Conservation (phyloP, 1,140 invertebrate genomes). For the Tetramorium parvispinum region DNA sequence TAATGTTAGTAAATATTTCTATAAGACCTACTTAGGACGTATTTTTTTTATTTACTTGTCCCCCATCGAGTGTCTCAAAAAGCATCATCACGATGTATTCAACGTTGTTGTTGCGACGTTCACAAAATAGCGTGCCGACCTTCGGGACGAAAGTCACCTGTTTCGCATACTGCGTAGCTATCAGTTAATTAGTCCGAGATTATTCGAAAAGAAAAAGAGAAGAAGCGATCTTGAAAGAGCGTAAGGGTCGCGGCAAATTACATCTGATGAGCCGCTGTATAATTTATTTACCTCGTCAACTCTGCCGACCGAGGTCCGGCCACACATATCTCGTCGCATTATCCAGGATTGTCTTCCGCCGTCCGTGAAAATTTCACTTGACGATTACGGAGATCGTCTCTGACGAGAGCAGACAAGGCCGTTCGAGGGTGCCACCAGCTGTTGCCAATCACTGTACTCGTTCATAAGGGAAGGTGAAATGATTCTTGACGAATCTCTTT, state of each 20-base stretch:
- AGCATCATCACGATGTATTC: constrained; percentile 49
- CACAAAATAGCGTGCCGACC: constrained; percentile 2
- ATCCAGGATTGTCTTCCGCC: constrained; percentile 40
- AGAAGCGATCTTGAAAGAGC: constrained; percentile 64
- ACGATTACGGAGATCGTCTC: constrained; percentile 57
- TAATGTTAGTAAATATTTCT: neutral
- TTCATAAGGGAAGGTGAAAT: constrained; percentile 19
- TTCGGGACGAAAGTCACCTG: constrained; percentile 13
- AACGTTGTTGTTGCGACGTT: constrained; percentile 12
- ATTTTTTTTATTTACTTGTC: neutral
- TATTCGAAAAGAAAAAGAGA: neutral
- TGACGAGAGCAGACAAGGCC: constrained; percentile 59
- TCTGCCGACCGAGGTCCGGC: neutral
- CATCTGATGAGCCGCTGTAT: constrained; percentile 55
- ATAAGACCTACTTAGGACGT: neutral
- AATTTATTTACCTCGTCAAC: constrained; percentile 53
- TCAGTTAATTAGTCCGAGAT: constrained; percentile 39
- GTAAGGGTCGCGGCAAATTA: constrained; percentile 53
- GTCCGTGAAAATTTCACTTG: constrained; percentile 44
- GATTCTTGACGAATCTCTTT: constrained; percentile 40
- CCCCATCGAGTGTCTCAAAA: constrained; percentile 25
- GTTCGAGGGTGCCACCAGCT: constrained; percentile 43
- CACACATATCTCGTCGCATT: neutral
- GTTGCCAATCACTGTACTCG: constrained; percentile 46
- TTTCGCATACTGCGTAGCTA: constrained; percentile 32